Conservation (phyloP, 2,797 vertebrate species). For the Gila robusta region DNA sequence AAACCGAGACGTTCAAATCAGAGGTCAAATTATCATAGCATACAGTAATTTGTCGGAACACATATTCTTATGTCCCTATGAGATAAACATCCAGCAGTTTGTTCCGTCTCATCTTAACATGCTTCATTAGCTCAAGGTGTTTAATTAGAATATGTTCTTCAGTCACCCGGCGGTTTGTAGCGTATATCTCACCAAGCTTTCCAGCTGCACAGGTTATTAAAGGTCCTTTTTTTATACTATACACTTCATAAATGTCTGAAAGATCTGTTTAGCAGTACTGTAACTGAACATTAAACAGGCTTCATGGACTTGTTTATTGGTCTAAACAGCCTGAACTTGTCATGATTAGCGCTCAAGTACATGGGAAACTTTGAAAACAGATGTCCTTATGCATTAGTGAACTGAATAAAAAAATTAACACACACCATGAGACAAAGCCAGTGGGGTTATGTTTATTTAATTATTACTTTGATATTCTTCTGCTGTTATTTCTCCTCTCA, state of each 20-base stretch:
- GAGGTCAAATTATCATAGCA: not conserved
- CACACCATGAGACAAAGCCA: constrained; percentile 71
- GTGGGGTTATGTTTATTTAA: constrained; percentile 70
- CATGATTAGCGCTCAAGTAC: constrained; percentile 62
- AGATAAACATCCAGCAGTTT: constrained; percentile 12
- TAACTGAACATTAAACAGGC: not conserved
- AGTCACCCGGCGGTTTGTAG: not conserved
- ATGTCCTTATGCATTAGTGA: constrained; percentile 80
- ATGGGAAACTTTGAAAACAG: constrained; percentile 73
- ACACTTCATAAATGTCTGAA: not conserved
- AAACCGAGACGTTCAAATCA: not conserved
- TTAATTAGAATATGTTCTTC: not conserved
- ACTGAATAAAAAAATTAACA: constrained; percentile 71
- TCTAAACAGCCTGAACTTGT: constrained; percentile 63
- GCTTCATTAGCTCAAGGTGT: constrained; percentile 4
- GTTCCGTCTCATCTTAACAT: not conserved
- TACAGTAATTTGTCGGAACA: not conserved
- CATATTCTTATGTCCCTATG: constrained; percentile 1
- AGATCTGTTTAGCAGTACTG: not conserved
- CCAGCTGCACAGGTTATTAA: not conserved
- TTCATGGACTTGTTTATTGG: constrained; percentile 18
- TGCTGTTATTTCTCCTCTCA: constrained; percentile 60
- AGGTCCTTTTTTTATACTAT: not conserved
- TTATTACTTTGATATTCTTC: constrained; percentile 71
- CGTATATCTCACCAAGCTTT: not conserved